phyloP scores from a whole-genome alignment of 1,140 invertebrate species.

The Drosophila persimilis region DNA sequence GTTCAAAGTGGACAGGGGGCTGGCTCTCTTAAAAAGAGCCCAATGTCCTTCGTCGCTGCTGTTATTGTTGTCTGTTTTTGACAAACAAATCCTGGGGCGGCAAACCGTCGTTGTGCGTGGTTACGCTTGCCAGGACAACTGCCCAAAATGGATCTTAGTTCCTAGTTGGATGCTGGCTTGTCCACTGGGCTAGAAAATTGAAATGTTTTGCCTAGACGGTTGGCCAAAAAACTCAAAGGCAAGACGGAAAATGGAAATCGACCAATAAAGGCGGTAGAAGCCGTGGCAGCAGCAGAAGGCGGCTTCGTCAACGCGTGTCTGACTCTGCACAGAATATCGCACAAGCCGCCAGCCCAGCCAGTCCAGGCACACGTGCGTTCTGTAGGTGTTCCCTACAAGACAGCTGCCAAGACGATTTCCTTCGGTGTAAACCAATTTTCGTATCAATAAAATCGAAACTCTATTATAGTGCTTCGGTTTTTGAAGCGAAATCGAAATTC shows the following conservation, averaged over 20 bases:
- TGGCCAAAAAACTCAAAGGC: conserved; percentile 23
- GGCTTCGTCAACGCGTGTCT: conserved; percentile 61
- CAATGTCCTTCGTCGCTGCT: conserved; percentile 30
- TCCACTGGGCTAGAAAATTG: conserved; percentile 78
- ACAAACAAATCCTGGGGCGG: conserved; percentile 77
- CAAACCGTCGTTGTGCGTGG: conserved; percentile 72
- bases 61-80: conserved; percentile 70
- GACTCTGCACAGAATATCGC: conserved; percentile 21
- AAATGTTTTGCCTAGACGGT: conserved; percentile 65
- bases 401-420: conserved; percentile 69
- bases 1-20: conserved; percentile 59
- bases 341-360: not conserved
- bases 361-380: conserved; percentile 55
- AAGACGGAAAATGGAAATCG: conserved; percentile 11
- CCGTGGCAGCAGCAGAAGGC: not conserved
- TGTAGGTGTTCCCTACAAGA: conserved; percentile 70
- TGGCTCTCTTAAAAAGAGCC: conserved; percentile 41
- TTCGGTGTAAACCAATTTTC: conserved; percentile 75
- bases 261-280: not conserved
- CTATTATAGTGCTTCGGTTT: conserved; percentile 55
- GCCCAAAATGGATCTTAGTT: conserved; percentile 46
- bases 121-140: conserved; percentile 76
- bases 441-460: conserved; percentile 78
- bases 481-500: conserved; percentile 64
- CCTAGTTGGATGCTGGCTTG: conserved; percentile 44